These are phyloP conservation scores for Morus bassanus DNA, from an alignment of 2,797 vertebrate species.

Conservation along the genomic window DNA sequence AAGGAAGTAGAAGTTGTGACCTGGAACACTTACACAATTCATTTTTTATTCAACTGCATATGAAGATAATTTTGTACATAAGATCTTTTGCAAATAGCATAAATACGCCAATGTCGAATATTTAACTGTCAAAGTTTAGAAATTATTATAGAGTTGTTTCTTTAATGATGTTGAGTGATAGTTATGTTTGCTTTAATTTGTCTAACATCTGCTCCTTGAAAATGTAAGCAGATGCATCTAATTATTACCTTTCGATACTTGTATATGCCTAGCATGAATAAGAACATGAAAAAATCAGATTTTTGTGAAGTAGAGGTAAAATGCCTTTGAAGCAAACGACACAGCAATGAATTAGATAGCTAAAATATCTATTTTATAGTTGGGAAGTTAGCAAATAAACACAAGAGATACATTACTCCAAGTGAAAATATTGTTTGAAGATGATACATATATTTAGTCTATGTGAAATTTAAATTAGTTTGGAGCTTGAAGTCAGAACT, in stretches of 20 bases:
- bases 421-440: conserved; percentile 19
- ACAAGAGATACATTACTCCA: neutral
- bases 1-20: neutral
- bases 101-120: neutral
- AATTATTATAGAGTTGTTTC: conserved; percentile 9
- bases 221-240: conserved; percentile 72
- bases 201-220: conserved; percentile 66
- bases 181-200: conserved; percentile 63
- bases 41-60: neutral
- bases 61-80: neutral
- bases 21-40: neutral
- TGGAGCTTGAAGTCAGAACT: neutral
- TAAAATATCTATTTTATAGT: conserved; percentile 9
- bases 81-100: neutral
- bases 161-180: conserved; percentile 52
- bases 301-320: conserved; percentile 34
- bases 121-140: neutral
- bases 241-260: conserved; percentile 64
- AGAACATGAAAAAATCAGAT: conserved; percentile 10
- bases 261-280: conserved; percentile 13
- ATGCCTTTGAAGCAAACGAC: neutral
- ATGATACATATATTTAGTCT: neutral
- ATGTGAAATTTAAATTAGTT: neutral
- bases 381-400: conserved; percentile 49
- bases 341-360: neutral